Percentiles rank a stretch among this genome's conserved stretches.
Conservation (phyloP, 2,113 vertebrate species). For the Leucopsar rothschildi region DNA sequence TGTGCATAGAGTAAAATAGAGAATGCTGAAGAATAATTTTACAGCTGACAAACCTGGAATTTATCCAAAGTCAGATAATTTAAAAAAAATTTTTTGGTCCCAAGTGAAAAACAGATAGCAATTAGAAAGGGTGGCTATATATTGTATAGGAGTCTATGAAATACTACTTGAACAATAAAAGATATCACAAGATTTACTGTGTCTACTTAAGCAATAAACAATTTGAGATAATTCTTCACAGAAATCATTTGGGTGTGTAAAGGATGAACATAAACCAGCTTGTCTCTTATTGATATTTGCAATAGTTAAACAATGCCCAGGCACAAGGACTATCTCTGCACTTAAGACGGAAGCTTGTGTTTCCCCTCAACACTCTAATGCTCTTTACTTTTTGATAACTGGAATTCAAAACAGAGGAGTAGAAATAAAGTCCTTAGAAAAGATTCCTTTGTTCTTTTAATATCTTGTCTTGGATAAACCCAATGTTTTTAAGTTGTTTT, state of each 20-base stretch:
- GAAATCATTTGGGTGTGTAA: background rate
- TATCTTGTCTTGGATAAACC: background rate
- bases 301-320: background rate
- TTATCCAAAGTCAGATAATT: background rate
- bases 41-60: background rate
- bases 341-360: background rate
- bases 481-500: accelerated
- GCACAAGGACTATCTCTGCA: background rate
- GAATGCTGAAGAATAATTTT: background rate
- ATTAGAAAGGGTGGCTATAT: background rate
- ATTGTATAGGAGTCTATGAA: background rate
- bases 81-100: background rate
- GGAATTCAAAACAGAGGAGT: background rate
- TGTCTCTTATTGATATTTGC: background rate
- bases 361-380: background rate
- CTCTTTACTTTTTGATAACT: background rate
- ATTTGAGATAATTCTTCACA: background rate
- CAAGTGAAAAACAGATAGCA: background rate
- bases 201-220: background rate
- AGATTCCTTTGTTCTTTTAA: background rate
- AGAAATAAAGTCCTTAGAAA: background rate
- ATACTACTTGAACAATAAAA: background rate
- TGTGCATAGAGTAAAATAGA: background rate
- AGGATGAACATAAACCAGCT: background rate
- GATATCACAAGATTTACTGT: background rate